Conservation (phyloP, 2,797 vertebrate species). For the Diplodus sargus region DNA sequence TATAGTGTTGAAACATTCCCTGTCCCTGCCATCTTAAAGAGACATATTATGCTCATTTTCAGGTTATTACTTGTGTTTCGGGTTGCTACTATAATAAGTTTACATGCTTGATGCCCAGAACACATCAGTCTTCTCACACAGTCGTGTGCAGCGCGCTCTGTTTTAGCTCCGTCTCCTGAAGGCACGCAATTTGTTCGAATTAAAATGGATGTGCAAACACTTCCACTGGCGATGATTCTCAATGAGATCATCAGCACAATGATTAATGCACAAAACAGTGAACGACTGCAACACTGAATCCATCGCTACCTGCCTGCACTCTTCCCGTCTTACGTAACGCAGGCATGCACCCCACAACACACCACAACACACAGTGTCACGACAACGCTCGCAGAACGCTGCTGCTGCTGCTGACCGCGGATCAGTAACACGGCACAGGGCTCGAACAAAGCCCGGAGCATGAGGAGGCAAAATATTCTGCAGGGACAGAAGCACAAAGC, state of each 20-base stretch:
- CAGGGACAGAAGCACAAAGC: slow-evolving; percentile 36
- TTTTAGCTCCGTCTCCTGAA: no score
- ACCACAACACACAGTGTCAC: slow-evolving; percentile 8
- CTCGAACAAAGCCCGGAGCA: slow-evolving; percentile 36
- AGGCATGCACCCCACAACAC: background rate
- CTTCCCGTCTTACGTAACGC: slow-evolving; percentile 16
- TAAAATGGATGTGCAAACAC: no score
- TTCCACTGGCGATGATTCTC: background rate
- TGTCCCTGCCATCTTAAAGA: background rate
- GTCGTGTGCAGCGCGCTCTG: no score
- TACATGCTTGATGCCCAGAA: no score
- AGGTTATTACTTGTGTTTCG: no score
- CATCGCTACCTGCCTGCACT: background rate
- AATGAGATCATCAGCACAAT: background rate
- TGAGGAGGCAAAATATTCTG: slow-evolving; percentile 1
- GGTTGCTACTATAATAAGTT: no score
- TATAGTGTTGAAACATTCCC: background rate
- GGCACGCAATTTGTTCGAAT: no score
- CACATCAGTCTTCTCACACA: no score
- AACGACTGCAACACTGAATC: background rate
- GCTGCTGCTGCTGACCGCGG: slow-evolving; percentile 2
- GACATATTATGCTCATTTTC: no score
- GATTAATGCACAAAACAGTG: background rate
- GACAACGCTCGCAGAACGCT: background rate
- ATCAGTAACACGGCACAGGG: slow-evolving; percentile 24